Base-by-base conservation (phyloP, 1,140 invertebrate genomes). In the Drosophila carrolli region DNA sequence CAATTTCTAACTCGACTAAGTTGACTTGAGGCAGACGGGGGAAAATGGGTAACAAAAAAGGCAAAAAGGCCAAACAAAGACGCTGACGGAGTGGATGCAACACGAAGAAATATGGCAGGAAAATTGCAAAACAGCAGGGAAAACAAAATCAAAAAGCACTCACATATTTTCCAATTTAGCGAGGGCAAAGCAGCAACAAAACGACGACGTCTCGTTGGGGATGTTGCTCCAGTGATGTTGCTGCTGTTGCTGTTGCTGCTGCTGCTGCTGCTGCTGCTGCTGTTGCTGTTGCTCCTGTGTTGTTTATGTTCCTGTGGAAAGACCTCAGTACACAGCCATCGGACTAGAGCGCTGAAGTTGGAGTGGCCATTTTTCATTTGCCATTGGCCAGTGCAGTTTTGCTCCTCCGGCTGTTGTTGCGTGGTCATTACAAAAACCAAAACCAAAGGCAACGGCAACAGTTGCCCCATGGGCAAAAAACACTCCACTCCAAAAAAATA, bases 111-210 rank as follows among this genome's bases (percentile, higher is more conserved):
- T 84, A 84, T 84, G 66, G 72, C 77, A 84, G 75, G 66, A 84
- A 67, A 76, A 80, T 80, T 76, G 72, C 76, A 59, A 62, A 60
- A 43, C 56, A 61, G 29, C 48, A 46, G 65, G 51, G 37, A 63
- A 57, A 63, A 74, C 41, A 75, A 60, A 61, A 76, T 78, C 48
- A 60, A 76, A 76, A 82, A 76, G 83, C 83, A 82, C 78, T 82
- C 83, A 83, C 82, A 86, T 86, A 86, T 86, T 86, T 88, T 88
- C 83, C 83, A 86, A 86, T 86, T 88, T 88, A 75, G 72, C 75
- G 66, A 65, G 55, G 44, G 60, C 54, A 59, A 62, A 32, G 47
- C 47, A 48, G 13, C 46, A 29, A 29, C 48, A 50, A 50, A 50
- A n/a, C 48, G 29, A 16, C 48, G 48, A 51, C 48, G 29, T 35